Percentiles rank a stretch among this genome's conserved stretches.
phyloP scores from a whole-genome alignment of 2,797 vertebrate species.

The Mus minutoides region DNA sequence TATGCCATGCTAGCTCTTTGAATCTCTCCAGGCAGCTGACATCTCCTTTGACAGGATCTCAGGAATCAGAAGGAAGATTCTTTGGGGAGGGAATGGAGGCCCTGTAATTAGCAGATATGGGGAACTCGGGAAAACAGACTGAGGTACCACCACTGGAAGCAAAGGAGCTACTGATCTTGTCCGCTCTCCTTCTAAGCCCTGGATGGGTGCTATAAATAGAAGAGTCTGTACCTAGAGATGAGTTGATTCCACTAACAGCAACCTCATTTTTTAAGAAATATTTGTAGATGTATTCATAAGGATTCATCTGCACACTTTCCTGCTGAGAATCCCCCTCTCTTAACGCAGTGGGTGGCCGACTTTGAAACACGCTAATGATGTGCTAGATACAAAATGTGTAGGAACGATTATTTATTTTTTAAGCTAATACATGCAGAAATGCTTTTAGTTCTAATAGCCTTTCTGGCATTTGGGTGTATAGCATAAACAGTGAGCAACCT shows the following conservation, averaged over 20 bases:
- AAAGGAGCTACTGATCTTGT: slow-evolving; percentile 66
- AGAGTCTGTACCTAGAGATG: slow-evolving; percentile 79
- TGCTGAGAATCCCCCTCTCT: slow-evolving; percentile 78
- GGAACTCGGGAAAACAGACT: slow-evolving; percentile 67
- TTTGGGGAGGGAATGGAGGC: background rate
- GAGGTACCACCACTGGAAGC: slow-evolving; percentile 31
- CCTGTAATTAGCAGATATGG: slow-evolving; percentile 72
- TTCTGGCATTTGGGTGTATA: slow-evolving; percentile 69
- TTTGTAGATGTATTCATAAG: slow-evolving; percentile 83
- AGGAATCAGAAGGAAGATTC: slow-evolving; percentile 45
- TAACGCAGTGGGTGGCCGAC: slow-evolving; percentile 76
- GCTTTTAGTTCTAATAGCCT: slow-evolving; percentile 71
- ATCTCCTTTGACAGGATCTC: slow-evolving; percentile 51
- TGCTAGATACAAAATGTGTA: slow-evolving; percentile 61
- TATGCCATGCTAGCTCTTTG: background rate
- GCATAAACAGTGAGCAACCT: slow-evolving; percentile 71
- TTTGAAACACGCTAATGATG: slow-evolving; percentile 83
- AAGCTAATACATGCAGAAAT: slow-evolving; percentile 69
- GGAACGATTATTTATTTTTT: slow-evolving; percentile 76
- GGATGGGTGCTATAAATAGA: slow-evolving; percentile 83
- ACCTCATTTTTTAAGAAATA: slow-evolving; percentile 83
- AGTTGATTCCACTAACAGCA: slow-evolving; percentile 81
- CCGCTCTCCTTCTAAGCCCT: slow-evolving; percentile 72
- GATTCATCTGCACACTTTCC: slow-evolving; percentile 78
- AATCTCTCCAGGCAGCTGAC: background rate